phyloP scores from a whole-genome alignment of 1,140 invertebrate species.

The Conus betulinus region DNA sequence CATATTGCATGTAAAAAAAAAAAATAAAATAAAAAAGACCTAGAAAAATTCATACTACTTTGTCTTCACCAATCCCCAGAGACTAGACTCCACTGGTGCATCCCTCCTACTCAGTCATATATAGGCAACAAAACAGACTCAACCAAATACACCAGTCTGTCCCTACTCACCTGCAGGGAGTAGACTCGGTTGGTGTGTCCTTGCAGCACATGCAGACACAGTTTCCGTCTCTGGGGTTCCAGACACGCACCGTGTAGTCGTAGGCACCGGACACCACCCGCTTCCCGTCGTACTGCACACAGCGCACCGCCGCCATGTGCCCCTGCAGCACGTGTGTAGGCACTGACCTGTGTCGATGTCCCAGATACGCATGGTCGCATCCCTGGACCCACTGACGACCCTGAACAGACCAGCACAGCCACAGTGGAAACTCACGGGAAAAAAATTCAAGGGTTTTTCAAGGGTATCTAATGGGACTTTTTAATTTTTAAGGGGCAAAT shows the following conservation, averaged over 20 bases:
- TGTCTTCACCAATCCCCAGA: no score
- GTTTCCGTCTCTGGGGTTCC: conserved; percentile 97
- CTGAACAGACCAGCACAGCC: conserved; percentile 74
- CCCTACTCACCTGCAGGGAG: conserved; percentile 87
- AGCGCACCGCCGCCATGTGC: conserved; percentile 97
- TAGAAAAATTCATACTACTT: no score
- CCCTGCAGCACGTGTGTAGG: conserved; percentile 76
- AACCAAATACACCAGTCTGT: no score
- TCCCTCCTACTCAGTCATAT: no score
- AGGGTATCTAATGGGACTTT: neutral
- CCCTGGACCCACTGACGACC: conserved; percentile 97
- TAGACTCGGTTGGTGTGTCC: conserved; percentile 99
- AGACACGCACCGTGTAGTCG: conserved; percentile 98
- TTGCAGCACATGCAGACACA: conserved; percentile 94
- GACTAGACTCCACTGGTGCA: no score
- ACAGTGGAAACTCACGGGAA: neutral
- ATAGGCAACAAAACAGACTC: no score
- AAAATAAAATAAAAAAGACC: no score
- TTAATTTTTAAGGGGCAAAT: no score
- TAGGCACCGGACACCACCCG: conserved; percentile 94
- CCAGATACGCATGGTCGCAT: conserved; percentile 97
- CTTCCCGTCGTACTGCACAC: conserved; percentile 98
- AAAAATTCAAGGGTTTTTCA: neutral
- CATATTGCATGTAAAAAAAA: no score
- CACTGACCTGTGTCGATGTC: conserved; percentile 89